Evolutionary conservation across 2,797 vertebrate genomes (phyloP).

Genomic region (Pristis pectinata): DNA sequence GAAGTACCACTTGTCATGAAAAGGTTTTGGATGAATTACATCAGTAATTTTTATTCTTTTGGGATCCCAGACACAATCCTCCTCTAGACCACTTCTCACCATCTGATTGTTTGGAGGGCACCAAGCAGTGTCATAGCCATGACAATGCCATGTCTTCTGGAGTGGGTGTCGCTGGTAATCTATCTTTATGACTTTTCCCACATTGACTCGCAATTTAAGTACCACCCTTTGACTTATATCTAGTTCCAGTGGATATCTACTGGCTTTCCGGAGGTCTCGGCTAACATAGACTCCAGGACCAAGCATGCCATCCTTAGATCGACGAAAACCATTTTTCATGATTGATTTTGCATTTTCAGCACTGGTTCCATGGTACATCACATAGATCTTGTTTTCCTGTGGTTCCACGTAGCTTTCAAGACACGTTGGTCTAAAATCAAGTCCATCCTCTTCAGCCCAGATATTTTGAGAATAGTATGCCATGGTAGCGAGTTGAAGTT

Average conservation of each 20-base stretch:
- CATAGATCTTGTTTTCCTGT: not conserved
- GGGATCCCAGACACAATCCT: conserved; percentile 42
- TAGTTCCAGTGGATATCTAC: not conserved
- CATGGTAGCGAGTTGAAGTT: not conserved
- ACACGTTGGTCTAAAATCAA: not conserved
- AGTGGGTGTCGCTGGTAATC: conserved; percentile 41
- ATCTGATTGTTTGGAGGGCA: conserved; percentile 45
- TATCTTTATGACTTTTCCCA: conserved; percentile 45
- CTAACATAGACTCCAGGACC: conserved; percentile 44
- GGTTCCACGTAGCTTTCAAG: fast-evolving
- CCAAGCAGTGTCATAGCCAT: conserved; percentile 47
- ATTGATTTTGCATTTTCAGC: conserved; percentile 27
- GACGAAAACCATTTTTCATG: conserved; percentile 29
- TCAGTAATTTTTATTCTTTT: conserved; percentile 33
- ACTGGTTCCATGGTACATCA: conserved; percentile 45
- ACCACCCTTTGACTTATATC: conserved; percentile 18
- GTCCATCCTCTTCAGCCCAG: not conserved
- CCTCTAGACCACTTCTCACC: conserved; percentile 38
- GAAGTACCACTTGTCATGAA: fast-evolving
- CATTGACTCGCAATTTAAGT: conserved; percentile 40
- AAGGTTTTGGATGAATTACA: fast-evolving
- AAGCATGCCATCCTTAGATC: conserved; percentile 41
- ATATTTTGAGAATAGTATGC: not conserved
- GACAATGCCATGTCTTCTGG: conserved; percentile 42
- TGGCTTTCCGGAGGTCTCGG: conserved; percentile 40